Evolutionary conservation across 2,888 invertebrate genomes (phyloP).

Genomic region (Chorisops tibialis): DNA sequence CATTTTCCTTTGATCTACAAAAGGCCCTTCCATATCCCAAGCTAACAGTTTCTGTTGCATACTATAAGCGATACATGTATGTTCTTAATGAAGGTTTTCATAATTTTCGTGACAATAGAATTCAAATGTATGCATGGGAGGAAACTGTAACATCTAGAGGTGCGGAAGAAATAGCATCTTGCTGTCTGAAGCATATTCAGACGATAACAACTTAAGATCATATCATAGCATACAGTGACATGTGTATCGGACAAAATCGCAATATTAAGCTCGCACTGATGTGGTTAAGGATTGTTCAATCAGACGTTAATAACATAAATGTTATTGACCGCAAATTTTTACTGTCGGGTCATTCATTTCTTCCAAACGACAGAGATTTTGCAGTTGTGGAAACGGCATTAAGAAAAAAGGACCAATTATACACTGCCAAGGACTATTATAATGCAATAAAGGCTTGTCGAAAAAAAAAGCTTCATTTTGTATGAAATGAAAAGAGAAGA

Average conservation of each 20-base stretch:
- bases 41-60: no score
- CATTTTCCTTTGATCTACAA: no score
- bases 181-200: no score
- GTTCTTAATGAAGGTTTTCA: constrained; percentile 1
- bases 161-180: no score
- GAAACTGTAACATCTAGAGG: background rate
- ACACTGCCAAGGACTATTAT: background rate
- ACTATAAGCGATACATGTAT: no score
- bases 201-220: no score
- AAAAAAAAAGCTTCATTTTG: background rate
- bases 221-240: no score
- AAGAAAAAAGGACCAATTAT: background rate
- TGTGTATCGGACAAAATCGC: no score
- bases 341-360: background rate
- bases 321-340: background rate
- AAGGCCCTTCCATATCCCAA: no score
- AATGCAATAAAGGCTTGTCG: background rate
- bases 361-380: constrained; percentile 8
- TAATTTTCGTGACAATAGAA: background rate
- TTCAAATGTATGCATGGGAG: background rate
- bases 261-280: no score
- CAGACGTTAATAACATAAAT: background rate
- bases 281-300: background rate
- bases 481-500: background rate
- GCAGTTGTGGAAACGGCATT: background rate